Conservation (phyloP, 2,888 invertebrate genomes). For the Lasioglossum zephyrum region DNA sequence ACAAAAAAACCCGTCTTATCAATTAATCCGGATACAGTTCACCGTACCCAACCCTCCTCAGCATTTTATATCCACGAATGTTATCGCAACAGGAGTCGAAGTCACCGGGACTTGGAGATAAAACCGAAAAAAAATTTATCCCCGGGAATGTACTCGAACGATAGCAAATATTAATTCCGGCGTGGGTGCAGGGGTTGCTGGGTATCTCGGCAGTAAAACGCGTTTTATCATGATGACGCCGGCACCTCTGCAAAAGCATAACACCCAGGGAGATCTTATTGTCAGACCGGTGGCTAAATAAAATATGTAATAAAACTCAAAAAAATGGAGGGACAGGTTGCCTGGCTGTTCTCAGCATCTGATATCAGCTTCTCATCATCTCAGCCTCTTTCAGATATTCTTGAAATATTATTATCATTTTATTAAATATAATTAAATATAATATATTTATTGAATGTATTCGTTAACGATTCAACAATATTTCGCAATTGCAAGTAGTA, state of each 20-base stretch:
- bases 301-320: background rate
- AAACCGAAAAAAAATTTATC: background rate
- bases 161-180: background rate
- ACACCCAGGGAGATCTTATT: background rate
- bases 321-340: background rate
- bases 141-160: background rate
- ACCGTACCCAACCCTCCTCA: background rate
- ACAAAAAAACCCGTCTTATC: background rate
- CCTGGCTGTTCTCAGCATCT: no score
- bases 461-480: no score
- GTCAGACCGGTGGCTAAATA: background rate
- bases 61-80: background rate
- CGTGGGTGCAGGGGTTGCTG: background rate
- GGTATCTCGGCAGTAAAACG: background rate
- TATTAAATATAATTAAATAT: no score
- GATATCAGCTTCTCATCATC: no score
- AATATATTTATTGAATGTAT: no score
- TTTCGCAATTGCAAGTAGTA: background rate
- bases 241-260: background rate
- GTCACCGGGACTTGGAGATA: background rate
- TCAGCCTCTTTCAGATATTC: no score
- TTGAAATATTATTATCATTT: no score
- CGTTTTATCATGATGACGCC: slow-evolving; percentile 4
- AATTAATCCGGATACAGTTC: background rate
- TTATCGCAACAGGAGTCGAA: slow-evolving; percentile 1